Conservation (phyloP, 2,888 invertebrate genomes). For the Drosophila nr. fundita region DNA sequence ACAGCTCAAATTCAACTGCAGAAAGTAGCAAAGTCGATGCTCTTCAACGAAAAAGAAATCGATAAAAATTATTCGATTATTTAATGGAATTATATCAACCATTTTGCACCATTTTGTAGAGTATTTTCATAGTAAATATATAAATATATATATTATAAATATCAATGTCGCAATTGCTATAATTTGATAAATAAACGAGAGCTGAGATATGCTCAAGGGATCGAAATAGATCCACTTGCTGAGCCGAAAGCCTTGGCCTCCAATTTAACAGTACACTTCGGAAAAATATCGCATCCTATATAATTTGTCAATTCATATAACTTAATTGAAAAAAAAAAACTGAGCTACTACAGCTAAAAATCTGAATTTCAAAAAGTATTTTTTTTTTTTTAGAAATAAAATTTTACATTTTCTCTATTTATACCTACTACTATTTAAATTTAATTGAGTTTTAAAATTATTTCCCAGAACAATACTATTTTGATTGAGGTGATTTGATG, state of each 20-base stretch:
- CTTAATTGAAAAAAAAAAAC: background rate
- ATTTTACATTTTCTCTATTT: background rate
- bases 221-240: background rate
- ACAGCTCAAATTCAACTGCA: conserved; percentile 15
- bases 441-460: background rate
- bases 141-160: background rate
- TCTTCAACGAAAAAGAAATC: conserved; percentile 2
- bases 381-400: background rate
- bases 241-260: background rate
- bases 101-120: background rate
- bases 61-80: background rate
- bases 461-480: background rate
- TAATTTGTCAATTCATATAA: too few species aligned
- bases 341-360: background rate
- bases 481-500: background rate
- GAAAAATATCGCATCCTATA: background rate
- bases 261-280: background rate
- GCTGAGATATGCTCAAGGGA: background rate
- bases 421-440: background rate
- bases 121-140: background rate
- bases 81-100: background rate
- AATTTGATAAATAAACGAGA: background rate
- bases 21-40: conserved; percentile 29
- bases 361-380: background rate
- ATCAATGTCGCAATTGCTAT: background rate